Percentiles rank a stretch among this genome's conserved stretches.
Conservation (phyloP, 2,113 vertebrate genomes). For the Sminthopsis crassicaudata region DNA sequence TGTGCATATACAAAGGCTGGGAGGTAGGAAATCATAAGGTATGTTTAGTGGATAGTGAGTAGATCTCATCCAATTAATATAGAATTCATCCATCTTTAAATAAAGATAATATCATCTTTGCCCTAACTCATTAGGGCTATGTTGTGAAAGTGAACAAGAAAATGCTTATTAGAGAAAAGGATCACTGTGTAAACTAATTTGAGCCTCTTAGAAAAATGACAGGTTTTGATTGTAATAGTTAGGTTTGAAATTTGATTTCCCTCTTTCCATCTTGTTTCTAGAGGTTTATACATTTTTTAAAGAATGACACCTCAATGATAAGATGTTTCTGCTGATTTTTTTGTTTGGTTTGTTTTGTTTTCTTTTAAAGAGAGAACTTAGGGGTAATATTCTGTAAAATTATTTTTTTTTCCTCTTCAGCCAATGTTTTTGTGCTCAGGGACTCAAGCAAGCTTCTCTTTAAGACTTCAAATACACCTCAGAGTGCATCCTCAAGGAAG, state of each 20-base stretch:
- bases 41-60: neutral
- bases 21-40: neutral
- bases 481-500: conserved; percentile 4
- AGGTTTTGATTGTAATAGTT: neutral
- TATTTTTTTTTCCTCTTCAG: neutral
- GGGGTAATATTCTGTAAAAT: neutral
- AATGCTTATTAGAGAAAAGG: neutral
- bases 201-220: neutral
- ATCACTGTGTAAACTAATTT: neutral
- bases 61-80: neutral
- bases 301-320: neutral
- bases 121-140: neutral
- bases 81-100: neutral
- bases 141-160: neutral
- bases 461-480: neutral
- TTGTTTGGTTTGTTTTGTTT: neutral
- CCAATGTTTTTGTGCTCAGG: neutral
- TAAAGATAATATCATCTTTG: neutral
- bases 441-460: neutral
- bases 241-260: neutral
- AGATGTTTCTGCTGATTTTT: neutral
- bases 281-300: neutral
- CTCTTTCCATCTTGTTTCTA: neutral
- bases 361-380: neutral
- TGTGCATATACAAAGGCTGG: neutral